Base-by-base conservation (phyloP, 1,140 invertebrate species). In the Sycobia sp. region DNA sequence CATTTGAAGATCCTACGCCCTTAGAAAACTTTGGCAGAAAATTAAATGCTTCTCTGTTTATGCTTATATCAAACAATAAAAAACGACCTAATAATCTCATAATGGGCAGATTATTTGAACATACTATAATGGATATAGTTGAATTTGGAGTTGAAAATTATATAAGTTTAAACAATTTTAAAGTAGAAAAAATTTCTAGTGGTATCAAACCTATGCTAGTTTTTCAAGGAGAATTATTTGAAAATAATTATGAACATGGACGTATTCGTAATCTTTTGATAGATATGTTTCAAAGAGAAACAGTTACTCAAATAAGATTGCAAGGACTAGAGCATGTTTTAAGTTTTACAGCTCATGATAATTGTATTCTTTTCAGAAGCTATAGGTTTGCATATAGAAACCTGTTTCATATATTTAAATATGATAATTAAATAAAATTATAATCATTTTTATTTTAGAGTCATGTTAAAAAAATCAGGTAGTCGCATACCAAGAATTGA, bases 81-180 rank as follows among this genome's bases (percentile, higher is more conserved):
- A 99, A 99, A 78, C 84, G 95, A 20, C 96, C 97, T 2, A 87
- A 98, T 73, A 98, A 97, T 83, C 76, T 99, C 44, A 82, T 97
- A 32, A 78, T 98, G 62, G 95, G 94, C 3, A 85, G 97, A 68
- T 90, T 92, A 69, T 98, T 90, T 82, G 93, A 99, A 80, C 86
- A 91, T 71, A 89, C 91, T 47, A 77, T 99, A 25, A 81, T 99
- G 39, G 97, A 99, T 75, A 98, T 99, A 94, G 87, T 96, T 69
- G 97, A 99, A 84, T 86, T 99, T 64, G 93, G 94, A 20, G 85
- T 98, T 16, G 90, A 93, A 65, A 87, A 91, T 44, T 97, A 89
- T 73, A 88, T 88, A 80, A 82, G 87, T 10, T 83, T 97, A 73
- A 78, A 86, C 44, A 90, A 93, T 32, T 95, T 97, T 69, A 88